Conservation (phyloP, 2,113 vertebrate genomes). For the Larimichthys crocea region DNA sequence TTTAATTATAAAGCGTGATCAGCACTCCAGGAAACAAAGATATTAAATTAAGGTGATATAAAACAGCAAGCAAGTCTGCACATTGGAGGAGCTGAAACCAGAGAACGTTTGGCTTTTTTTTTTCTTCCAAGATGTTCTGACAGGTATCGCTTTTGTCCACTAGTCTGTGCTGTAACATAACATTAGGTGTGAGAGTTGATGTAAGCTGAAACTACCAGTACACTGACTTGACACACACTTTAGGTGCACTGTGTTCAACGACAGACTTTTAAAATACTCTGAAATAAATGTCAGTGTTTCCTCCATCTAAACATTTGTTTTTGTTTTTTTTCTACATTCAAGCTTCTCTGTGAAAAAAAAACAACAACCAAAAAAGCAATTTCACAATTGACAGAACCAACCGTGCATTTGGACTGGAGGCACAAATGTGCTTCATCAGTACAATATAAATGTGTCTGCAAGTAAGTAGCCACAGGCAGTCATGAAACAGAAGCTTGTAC, state of each 20-base stretch:
- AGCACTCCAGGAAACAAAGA: not conserved
- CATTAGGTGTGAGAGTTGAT: constrained; percentile 14
- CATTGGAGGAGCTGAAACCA: not conserved
- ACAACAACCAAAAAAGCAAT: not conserved
- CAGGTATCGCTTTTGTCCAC: constrained; percentile 69
- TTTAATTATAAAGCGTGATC: too few species aligned
- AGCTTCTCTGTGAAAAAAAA: not conserved
- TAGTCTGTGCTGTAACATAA: constrained; percentile 82
- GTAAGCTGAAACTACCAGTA: not conserved
- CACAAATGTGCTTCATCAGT: constrained; percentile 36
- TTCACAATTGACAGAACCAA: constrained; percentile 10
- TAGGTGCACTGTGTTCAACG: not conserved
- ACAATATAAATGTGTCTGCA: constrained; percentile 35
- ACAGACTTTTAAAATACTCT: not conserved
- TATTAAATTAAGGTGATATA: not conserved
- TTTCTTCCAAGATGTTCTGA: not conserved
- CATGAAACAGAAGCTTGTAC: constrained; percentile 5
- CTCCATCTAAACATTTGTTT: constrained; percentile 5
- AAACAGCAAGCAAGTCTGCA: not conserved
- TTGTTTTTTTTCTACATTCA: not conserved
- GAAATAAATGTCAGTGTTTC: not conserved
- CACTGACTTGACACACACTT: not conserved
- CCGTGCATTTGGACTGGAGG: not conserved
- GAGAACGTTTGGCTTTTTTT: not conserved
- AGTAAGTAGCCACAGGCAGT: constrained; percentile 8